Conservation (phyloP, 2,797 vertebrate species). For the Harpagifer antarcticus region DNA sequence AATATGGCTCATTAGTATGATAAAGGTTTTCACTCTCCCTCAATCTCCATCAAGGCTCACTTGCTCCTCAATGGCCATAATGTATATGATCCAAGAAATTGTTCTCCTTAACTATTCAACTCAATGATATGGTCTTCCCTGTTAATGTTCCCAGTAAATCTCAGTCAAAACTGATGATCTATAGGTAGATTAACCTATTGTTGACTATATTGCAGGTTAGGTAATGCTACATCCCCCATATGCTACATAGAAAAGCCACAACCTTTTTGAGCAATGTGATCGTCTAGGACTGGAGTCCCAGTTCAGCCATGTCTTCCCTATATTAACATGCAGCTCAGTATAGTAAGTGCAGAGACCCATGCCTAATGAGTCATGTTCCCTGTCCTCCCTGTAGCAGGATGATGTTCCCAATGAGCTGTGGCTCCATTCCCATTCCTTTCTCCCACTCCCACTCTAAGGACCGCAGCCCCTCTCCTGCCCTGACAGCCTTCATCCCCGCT, state of each 20-base stretch:
- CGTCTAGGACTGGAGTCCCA: conserved; percentile 34
- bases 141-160: conserved; percentile 37
- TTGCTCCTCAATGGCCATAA: conserved; percentile 56
- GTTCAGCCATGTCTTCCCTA: conserved; percentile 55
- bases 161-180: conserved; percentile 21
- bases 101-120: conserved; percentile 53
- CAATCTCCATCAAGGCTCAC: conserved; percentile 65
- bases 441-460: conserved; percentile 59
- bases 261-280: conserved; percentile 27
- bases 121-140: conserved; percentile 39
- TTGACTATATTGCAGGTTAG: conserved; percentile 14
- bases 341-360: conserved; percentile 71
- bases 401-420: conserved; percentile 78
- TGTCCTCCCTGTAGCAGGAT: conserved; percentile 64
- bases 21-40: conserved; percentile 76
- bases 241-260: conserved; percentile 19
- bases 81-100: conserved; percentile 53
- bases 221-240: conserved; percentile 5
- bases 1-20: conserved; percentile 82
- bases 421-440: conserved; percentile 68
- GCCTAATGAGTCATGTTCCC: conserved; percentile 81
- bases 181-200: not conserved
- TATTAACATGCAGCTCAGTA: conserved; percentile 76
- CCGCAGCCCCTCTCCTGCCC: conserved; percentile 49
- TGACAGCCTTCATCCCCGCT: conserved; percentile 64